Base-by-base conservation (phyloP, 2,113 vertebrate genomes). In the Neogobius melanostomus region DNA sequence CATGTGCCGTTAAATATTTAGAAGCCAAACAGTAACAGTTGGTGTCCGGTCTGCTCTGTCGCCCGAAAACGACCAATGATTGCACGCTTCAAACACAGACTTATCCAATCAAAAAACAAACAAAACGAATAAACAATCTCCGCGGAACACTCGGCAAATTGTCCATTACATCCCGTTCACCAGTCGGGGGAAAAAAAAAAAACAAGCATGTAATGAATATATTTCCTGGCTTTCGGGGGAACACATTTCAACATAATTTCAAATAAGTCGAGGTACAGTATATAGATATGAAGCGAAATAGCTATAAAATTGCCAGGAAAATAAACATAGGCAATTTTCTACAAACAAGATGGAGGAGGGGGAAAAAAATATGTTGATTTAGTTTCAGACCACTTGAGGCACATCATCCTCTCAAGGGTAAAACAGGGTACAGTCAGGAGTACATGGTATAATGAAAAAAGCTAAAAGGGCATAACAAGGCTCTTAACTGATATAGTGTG, bases 211-310 rank as follows among this genome's bases (percentile, higher is more conserved):
- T 75, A 75, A 82, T 85, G 82, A 87, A 85, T 80, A 82, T 56
- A 83, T 82, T 83, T 82, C 76, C 76, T 80, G 75, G 42, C 68
- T 56, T 36, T 46, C 73, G 60, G 62, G 82, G 75, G 70, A 81
- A 80, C 78, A 75, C 82, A 77, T 85, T 82, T 75, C 64, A 80
- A 86, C 79, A 72, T 69, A 71, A 85, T 86, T 87, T 82, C 75
- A 72, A 80, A 82, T 67, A 63, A 82, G 76, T 52, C 51, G 65
- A 48, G 54, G 46, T 43, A 42, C 69, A 68, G 68, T 77, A 52
- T 72, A 36, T 74, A 72, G 75, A 82, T 75, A 62, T 12, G 62
- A 47, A 12, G 45, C 74, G 66, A 61, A 76, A 78, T 71, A 68
- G 75, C 73, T 81, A 74, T 74, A 67, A 62, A 81, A 74, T 82